Conservation (phyloP, 2,888 invertebrate genomes). For the Amphipyra berbera region DNA sequence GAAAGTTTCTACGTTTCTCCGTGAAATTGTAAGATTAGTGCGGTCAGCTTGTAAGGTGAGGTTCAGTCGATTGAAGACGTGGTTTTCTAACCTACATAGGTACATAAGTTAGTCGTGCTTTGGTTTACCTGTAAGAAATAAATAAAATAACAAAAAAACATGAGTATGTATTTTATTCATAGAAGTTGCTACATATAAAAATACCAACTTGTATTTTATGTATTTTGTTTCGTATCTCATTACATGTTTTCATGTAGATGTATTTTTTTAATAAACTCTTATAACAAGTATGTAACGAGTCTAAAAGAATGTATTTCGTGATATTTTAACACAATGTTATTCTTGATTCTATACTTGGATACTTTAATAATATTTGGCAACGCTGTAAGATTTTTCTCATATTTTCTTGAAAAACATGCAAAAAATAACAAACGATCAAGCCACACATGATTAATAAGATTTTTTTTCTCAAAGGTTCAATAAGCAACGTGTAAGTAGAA, state of each 20-base stretch:
- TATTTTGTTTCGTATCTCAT: slow-evolving; percentile 7
- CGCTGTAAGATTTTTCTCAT: not conserved
- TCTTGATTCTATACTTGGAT: slow-evolving; percentile 2
- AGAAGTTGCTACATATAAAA: not conserved
- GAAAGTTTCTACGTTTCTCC: slow-evolving; percentile 41
- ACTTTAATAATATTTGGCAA: slow-evolving; percentile 9
- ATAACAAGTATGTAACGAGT: not conserved
- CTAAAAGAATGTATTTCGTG: slow-evolving; percentile 5
- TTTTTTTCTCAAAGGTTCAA: slow-evolving; percentile 28
- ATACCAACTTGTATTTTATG: not conserved
- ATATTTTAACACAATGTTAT: slow-evolving; percentile 4
- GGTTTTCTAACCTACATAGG: slow-evolving; percentile 25
- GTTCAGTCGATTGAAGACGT: slow-evolving; percentile 25
- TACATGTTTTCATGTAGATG: not conserved
- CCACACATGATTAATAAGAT: slow-evolving; percentile 29
- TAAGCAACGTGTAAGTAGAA: slow-evolving; percentile 25
- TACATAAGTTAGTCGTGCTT: slow-evolving; percentile 10
- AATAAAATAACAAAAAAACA: not conserved
- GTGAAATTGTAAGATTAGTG: slow-evolving; percentile 49
- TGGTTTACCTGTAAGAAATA: not conserved
- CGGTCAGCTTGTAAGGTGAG: slow-evolving; percentile 42
- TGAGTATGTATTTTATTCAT: slow-evolving; percentile 1
- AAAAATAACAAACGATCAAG: slow-evolving; percentile 13
- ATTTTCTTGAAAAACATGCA: slow-evolving; percentile 6
- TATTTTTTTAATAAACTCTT: not conserved